Conservation (phyloP, 2,113 vertebrate species). For the Stegastes partitus region DNA sequence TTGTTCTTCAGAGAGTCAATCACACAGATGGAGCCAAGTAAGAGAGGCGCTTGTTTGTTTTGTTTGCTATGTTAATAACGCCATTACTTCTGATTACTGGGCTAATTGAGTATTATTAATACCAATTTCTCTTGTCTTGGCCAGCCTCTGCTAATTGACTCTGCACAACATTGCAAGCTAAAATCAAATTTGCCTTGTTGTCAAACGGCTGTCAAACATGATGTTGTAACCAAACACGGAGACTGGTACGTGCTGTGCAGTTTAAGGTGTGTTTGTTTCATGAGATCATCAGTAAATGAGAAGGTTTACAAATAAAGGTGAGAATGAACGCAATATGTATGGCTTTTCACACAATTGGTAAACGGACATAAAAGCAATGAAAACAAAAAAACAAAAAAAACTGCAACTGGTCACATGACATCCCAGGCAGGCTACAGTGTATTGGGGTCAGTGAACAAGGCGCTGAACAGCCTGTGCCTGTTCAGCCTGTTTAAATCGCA, state of each 20-base stretch:
- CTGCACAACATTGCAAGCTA: not conserved
- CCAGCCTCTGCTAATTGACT: constrained; percentile 11
- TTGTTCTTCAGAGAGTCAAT: not conserved
- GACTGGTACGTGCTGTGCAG: not conserved
- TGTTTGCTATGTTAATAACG: constrained; percentile 46
- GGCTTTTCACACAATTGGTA: not conserved
- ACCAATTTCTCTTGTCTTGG: constrained; percentile 5
- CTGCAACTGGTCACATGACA: constrained; percentile 17
- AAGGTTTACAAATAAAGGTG: not conserved
- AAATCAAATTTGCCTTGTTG: constrained; percentile 15
- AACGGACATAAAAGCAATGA: constrained; percentile 1
- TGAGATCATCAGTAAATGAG: not conserved
- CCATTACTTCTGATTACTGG: constrained; percentile 27
- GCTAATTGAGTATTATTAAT: constrained; percentile 23
- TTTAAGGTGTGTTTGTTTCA: constrained; percentile 11
- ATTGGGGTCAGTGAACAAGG: constrained; percentile 29
- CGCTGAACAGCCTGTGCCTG: constrained; percentile 11
- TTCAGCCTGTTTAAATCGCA: constrained; percentile 8
- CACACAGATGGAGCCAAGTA: constrained; percentile 6
- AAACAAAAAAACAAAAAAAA: too few relatives aligned
- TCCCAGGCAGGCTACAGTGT: not conserved
- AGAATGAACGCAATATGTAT: not conserved
- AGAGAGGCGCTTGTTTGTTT: constrained; percentile 25
- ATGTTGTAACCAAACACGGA: not conserved
- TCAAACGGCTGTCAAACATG: constrained; percentile 10